phyloP scores from a whole-genome alignment of 2,797 vertebrate genomes.

The Spea hammondii region DNA sequence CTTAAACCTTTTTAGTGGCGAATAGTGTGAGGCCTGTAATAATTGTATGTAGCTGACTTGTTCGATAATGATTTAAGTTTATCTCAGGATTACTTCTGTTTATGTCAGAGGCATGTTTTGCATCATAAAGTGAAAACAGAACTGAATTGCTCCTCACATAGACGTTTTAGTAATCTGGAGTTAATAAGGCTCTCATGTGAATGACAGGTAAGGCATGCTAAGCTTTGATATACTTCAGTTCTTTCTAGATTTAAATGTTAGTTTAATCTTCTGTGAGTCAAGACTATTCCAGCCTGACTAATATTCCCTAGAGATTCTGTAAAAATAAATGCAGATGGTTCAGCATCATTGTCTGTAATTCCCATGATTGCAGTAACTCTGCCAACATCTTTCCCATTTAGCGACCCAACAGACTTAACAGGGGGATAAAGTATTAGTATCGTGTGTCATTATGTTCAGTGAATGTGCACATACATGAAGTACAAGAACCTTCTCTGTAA shows the following conservation, averaged over 20 bases:
- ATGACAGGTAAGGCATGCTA: not conserved
- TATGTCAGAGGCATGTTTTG: constrained; percentile 17
- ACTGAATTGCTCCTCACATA: not conserved
- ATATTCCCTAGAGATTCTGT: constrained; percentile 15
- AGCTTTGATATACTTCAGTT: not conserved
- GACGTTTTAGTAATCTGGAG: not conserved
- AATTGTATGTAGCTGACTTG: too few species aligned
- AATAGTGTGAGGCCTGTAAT: too few species aligned
- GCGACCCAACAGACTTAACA: not conserved
- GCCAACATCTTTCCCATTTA: constrained; percentile 6
- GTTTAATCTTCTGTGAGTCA: constrained; percentile 18
- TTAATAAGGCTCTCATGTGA: not conserved
- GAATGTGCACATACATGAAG: not conserved
- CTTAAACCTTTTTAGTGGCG: too few species aligned
- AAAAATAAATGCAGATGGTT: constrained; percentile 33
- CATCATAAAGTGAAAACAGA: not conserved
- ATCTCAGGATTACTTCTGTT: constrained; percentile 14
- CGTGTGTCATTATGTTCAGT: not conserved
- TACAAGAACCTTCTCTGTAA: not conserved
- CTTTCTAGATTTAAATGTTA: not conserved
- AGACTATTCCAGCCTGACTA: constrained; percentile 9
- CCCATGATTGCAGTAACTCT: not conserved
- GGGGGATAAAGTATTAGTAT: not conserved
- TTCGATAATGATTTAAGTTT: constrained; percentile 6
- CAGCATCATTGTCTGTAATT: constrained; percentile 20